Evolutionary conservation across 2,113 vertebrate species (phyloP), one percentile per base, ranked within the genome.

Genomic region (Forbesichthys agassizii): DNA sequence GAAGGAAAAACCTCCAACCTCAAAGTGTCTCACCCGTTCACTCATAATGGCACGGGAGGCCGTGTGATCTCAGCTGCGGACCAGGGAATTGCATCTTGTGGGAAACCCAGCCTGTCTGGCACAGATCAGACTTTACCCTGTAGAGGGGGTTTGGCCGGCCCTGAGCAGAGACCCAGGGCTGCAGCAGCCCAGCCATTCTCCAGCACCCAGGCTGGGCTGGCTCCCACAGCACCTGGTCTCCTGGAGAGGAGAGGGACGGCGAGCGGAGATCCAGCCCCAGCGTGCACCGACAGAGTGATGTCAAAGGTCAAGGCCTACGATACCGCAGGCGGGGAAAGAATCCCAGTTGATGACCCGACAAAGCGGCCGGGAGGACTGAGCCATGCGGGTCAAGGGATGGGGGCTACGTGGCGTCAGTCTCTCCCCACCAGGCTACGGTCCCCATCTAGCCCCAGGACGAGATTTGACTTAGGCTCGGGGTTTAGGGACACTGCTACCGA

Each of bases 71-170:
- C 20, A 64, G 61, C 65, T 60, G 75, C 61, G 58, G 73, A 4
- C 12, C 77, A 46, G 18, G 84, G 77, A 36, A 82, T 75, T 64
- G 75, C 80, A n/a, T 84, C 86, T 5, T 59, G 36, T 77, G 89
- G 71, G 68, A 69, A 33, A 64, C 2, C 7, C 4, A 42, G 67
- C 60, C 3, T 80, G 36, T 9, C 71, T 5, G 86, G 16, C 61
- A 86, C 86, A 79, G 92, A 87, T 71, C 84, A 71, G 68, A 92
- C 90, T 79, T 79, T 91, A 48, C 89, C 91, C 71, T 81, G 79
- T 83, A 84, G 77, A 70, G 70, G 36, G 42, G 48, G 54, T 1
- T 13, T 8, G 18, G 56, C 16, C 42, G 79, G 58, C 52, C 72
- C 68, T 46, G 59, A 33, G 36, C 27, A 57, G 20, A 36, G 42